Base-by-base conservation (phyloP, 2,797 vertebrate genomes). In the Trachurus trachurus region DNA sequence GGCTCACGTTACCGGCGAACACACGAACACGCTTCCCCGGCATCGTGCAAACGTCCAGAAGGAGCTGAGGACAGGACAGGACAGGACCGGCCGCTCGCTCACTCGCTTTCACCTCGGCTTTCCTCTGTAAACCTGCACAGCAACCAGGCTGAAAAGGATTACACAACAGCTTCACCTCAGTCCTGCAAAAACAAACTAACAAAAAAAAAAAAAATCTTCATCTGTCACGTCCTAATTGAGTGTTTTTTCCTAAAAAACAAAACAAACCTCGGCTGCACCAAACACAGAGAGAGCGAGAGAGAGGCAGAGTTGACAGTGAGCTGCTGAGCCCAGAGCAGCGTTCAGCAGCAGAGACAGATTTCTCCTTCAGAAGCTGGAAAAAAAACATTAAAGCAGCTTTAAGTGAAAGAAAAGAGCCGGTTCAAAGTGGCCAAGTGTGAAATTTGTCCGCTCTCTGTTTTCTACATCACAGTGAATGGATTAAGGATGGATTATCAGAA, bases 1-100 rank as follows among this genome's bases (percentile, higher is more conserved):
- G 78, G 26, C 59, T 67, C 61, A 77, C 9, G 13, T 63, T 66
- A 56, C 54, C 37, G 10, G 62, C 65, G 50, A 80, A 68, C 54
- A 68, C 21, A 61, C 2, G 26, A 74, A 80, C 76, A 64, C 8
- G 7, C 67, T 72, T 39, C 17, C 26, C 26, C 26, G 26, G n/a
- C n/a, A n/a, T 71, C 66, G 64, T 60, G 69, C 73, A 54, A 59
- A 67, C 53, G 15, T 67, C 31, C 44, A 63, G 47, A 37, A 22
- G 56, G 39, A 50, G 31, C 53, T 19, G 1, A 19, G 54, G 52
- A 60, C 26, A 9, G 47, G 42, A 60, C 26, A 26, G 26, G 26
- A 26, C 26, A 26, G 26, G 26, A 26, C 26, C 26, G 26, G 26
- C 26, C 26, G 26, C 26, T 26, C 26, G 26, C 26, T 13, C 1